These are phyloP conservation scores for Opisthocomus hoazin DNA, from an alignment of 2,113 vertebrate species.

Conservation along the genomic window DNA sequence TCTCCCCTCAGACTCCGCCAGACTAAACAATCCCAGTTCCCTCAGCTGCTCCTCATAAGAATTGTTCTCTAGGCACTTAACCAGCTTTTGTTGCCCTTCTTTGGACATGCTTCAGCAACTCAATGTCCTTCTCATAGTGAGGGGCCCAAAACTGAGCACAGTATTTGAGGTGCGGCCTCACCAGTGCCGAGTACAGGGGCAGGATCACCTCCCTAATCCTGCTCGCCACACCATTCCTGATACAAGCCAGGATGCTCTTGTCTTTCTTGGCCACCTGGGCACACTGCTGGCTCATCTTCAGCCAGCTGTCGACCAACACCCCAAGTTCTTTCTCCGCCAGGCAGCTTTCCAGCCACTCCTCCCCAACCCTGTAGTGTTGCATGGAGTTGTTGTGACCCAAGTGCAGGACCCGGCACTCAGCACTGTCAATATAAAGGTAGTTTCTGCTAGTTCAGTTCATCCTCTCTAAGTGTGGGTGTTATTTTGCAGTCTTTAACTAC, in stretches of 20 bases:
- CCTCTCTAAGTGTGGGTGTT: neutral
- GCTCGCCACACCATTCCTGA: too few species aligned
- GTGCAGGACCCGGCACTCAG: neutral
- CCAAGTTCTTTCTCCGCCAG: neutral
- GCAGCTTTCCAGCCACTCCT: neutral
- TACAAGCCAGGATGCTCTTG: too few species aligned
- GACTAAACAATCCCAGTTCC: neutral
- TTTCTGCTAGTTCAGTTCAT: neutral
- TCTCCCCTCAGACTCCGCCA: neutral
- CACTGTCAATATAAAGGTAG: neutral
- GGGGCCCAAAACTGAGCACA: too few species aligned
- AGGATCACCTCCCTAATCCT: too few species aligned
- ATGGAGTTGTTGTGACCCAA: neutral
- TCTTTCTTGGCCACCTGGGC: too few species aligned
- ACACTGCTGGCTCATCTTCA: neutral
- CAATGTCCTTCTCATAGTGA: too few species aligned
- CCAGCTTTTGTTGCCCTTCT: too few species aligned
- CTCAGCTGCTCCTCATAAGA: neutral
- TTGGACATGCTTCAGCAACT: too few species aligned
- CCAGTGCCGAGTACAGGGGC: too few species aligned
- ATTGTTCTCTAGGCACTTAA: too few species aligned
- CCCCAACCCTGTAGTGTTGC: neutral
- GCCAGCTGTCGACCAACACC: rapidly evolving
- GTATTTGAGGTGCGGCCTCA: too few species aligned
- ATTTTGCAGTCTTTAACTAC: neutral